Percentiles rank a stretch among this genome's conserved stretches.
These are phyloP conservation scores for Ochropleura plecta DNA, from an alignment of 2,888 invertebrate species.

Conservation along the genomic window DNA sequence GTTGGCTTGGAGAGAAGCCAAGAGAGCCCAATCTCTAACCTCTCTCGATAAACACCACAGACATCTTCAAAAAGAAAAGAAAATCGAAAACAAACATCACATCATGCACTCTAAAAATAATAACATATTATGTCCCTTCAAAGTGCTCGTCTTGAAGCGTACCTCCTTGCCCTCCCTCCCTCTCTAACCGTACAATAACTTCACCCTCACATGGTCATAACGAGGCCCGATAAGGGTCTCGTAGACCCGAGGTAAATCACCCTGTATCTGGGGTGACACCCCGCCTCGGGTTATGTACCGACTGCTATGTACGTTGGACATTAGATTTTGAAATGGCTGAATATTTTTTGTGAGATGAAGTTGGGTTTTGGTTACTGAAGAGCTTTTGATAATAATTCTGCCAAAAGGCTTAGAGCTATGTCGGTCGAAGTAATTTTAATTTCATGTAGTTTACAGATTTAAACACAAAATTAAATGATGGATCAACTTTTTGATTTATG, in stretches of 20 bases:
- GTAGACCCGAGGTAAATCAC: slow-evolving; percentile 89
- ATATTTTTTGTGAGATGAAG: slow-evolving; percentile 47
- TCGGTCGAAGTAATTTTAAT: not conserved
- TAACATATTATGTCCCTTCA: slow-evolving; percentile 88
- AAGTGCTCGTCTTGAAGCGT: slow-evolving; percentile 77
- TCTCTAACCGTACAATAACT: slow-evolving; percentile 81
- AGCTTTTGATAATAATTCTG: not conserved
- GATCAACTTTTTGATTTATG: too few relatives aligned
- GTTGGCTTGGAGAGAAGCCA: slow-evolving; percentile 3
- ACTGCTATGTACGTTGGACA: slow-evolving; percentile 77
- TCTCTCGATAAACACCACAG: slow-evolving; percentile 19
- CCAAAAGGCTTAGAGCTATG: too few relatives aligned
- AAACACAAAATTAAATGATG: too few relatives aligned
- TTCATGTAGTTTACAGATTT: not conserved
- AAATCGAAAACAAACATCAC: slow-evolving; percentile 82
- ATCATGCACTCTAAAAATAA: slow-evolving; percentile 82
- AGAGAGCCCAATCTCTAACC: not conserved
- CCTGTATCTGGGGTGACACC: slow-evolving; percentile 88
- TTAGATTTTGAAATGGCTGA: slow-evolving; percentile 53
- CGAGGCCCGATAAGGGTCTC: slow-evolving; percentile 89
- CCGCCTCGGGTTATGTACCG: slow-evolving; percentile 78
- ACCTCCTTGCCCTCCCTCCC: slow-evolving; percentile 72
- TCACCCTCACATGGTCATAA: slow-evolving; percentile 91
- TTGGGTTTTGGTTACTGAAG: not conserved
- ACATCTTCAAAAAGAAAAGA: slow-evolving; percentile 65